A percentile compares a stretch with the other conserved stretches of the same genome.
Conservation (phyloP, 1,140 invertebrate genomes). For the Cydia amplana region DNA sequence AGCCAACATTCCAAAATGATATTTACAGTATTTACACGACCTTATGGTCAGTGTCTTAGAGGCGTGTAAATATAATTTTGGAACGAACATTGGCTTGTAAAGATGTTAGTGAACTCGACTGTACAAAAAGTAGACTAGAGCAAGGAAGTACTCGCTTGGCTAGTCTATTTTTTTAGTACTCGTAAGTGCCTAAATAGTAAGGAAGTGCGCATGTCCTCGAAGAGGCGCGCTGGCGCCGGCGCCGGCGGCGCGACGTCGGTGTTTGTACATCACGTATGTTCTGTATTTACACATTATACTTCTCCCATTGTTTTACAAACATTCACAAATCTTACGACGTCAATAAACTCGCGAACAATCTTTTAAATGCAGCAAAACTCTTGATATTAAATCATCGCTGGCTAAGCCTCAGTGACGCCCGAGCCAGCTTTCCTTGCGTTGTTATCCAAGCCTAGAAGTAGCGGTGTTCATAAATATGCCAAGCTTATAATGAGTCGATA, state of each 20-base stretch:
- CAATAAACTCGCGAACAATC: constrained; percentile 36
- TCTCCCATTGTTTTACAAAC: constrained; percentile 64
- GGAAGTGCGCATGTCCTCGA: constrained; percentile 46
- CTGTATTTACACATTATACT: constrained; percentile 68
- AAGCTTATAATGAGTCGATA: constrained; percentile 42
- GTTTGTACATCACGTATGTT: constrained; percentile 69
- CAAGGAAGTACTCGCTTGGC: neutral
- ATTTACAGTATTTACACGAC: too few relatives aligned
- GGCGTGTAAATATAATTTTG: too few relatives aligned
- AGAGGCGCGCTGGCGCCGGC: constrained; percentile 46
- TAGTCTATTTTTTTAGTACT: too few relatives aligned
- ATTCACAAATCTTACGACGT: constrained; percentile 40
- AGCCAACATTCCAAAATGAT: neutral
- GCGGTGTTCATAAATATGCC: constrained; percentile 30
- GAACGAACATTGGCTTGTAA: too few relatives aligned
- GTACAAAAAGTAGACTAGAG: too few relatives aligned
- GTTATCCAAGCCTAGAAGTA: constrained; percentile 22
- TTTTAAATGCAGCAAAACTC: neutral
- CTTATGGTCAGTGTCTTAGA: too few relatives aligned
- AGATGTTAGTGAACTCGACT: too few relatives aligned
- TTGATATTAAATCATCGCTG: neutral
- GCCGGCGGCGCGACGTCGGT: constrained; percentile 60
- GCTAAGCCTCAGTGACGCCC: neutral
- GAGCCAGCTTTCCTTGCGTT: neutral
- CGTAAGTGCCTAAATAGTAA: neutral